Evolutionary conservation across 2,888 invertebrate genomes (phyloP), one percentile per base, ranked within the genome.

Genomic region (Anthophora plumipes): DNA sequence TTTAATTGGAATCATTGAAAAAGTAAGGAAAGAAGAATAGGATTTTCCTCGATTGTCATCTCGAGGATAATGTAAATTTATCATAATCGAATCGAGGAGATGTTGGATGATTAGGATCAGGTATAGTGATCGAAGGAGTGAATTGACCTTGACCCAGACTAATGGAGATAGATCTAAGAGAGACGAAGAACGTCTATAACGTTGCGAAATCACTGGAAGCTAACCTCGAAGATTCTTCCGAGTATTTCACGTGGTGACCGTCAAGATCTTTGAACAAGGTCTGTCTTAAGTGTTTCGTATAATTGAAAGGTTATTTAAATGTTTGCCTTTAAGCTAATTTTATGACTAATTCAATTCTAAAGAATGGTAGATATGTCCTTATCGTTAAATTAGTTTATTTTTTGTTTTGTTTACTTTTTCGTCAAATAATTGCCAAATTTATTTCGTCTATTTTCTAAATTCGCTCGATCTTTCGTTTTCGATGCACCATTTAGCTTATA

Each of bases 91-190:
- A 20, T 9, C 12, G 11, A 54, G 41, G 22, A 68, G 11, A 78
- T 22, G 31, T 17, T 20, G 4, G 11, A 20, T 22, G 54, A 67
- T 61, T 60, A 66, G 60, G 64, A 73, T 68, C 54, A 22, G 22
- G 41, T 66, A 54, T 61, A 63, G 20, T 1, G 61, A 77, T 52
- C 8, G 25, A 67, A 20, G 52, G 9, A 57, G 22, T n/a, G 52
- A 66, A 72, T 31, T 57, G 80, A 88, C 80, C 88, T 88, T 87
- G 84, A 87, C 87, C 87, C 83, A 88, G 63, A 86, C 71, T 86
- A n/a, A n/a, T 25, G 31, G 41, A 52, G 61, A 75, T 54, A 69
- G 75, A 76, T 75, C 72, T 57, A 8, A 9, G 64, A 55, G 22
- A 52, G 14, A n/a, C n/a, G 54, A 67, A 43, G 64, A 80, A 64